Evolutionary conservation across 2,888 invertebrate genomes (phyloP), one percentile per base, ranked within the genome.

Genomic region (Lycocerus yunnanus): DNA sequence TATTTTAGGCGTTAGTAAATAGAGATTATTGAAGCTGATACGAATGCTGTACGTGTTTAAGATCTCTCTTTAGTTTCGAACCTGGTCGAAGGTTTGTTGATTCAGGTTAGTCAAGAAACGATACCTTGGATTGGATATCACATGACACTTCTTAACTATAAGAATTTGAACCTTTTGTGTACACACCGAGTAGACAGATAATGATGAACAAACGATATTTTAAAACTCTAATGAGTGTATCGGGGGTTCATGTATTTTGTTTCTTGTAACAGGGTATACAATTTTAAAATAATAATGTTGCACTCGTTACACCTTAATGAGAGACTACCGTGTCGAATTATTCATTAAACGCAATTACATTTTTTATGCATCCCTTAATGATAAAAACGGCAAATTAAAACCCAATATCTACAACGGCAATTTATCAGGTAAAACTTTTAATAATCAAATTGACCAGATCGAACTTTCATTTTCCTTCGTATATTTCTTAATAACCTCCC

Each of bases 1-100:
- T 82, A 81, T 81, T 82, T 82, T 81, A 82, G 82, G 81, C 80
- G 79, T 78, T 79, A 72, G 82, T 79, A 78, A 81, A 82, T 81
- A 80, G 77, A 81, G 82, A 82, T 82, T 81, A 81, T 81, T 80
- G 80, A 76, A 74, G 75, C 77, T 76, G 81, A 82, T 82, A 81
- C 77, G 79, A 75, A 78, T 79, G 68, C 77, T 65, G 78, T 79
- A 80, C 81, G 79, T 81, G 81, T 80, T 80, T 75, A 77, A 81
- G 81, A 78, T 76, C 77, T 67, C 61, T 72, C 77, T 73, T 71
- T 68, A 43, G 76, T 72, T 69, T 72, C 74, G 71, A 69, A 73
- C 66, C 78, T 74, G 78, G 77, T 73, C 79, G 79, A 77, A 78
- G 78, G 78, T 78, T 75, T 80, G 79, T 80, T 80, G 79, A 78